phyloP scores from a whole-genome alignment of 2,113 vertebrate species.

The Callocephalon fimbriatum region DNA sequence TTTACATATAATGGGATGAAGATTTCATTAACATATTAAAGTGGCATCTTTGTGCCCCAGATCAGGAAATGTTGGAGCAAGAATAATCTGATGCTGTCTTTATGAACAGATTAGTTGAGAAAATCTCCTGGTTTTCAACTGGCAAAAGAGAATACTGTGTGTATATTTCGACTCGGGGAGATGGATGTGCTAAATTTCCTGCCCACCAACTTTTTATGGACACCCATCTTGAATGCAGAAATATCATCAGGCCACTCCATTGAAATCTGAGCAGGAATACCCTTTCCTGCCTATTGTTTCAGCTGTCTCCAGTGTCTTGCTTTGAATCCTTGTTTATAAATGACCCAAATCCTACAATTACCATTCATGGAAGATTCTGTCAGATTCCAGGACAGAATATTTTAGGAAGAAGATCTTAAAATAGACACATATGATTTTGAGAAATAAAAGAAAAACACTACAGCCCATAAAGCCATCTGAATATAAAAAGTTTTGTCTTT shows the following conservation, averaged over 20 bases:
- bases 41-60: not conserved
- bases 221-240: not conserved
- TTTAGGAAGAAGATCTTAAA: constrained; percentile 30
- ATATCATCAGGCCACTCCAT: not conserved
- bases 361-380: not conserved
- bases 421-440: constrained; percentile 9
- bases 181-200: not conserved
- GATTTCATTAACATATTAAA: not conserved
- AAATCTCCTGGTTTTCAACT: not conserved
- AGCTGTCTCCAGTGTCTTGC: not conserved
- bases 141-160: not conserved
- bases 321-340: not conserved
- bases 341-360: not conserved
- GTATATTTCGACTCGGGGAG: not conserved
- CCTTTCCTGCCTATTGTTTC: constrained; percentile 16
- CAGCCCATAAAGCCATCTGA: not conserved
- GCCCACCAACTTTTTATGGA: not conserved
- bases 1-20: not conserved
- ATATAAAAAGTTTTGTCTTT: not conserved
- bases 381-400: not conserved
- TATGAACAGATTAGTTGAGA: not conserved
- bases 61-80: not conserved
- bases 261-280: not conserved
- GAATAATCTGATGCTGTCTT: not conserved
- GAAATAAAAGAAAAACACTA: not conserved